A percentile compares a stretch with the other conserved stretches of the same genome.
These are phyloP conservation scores for Gephyroberyx darwinii DNA, from an alignment of 2,797 vertebrate species.

Conservation along the genomic window DNA sequence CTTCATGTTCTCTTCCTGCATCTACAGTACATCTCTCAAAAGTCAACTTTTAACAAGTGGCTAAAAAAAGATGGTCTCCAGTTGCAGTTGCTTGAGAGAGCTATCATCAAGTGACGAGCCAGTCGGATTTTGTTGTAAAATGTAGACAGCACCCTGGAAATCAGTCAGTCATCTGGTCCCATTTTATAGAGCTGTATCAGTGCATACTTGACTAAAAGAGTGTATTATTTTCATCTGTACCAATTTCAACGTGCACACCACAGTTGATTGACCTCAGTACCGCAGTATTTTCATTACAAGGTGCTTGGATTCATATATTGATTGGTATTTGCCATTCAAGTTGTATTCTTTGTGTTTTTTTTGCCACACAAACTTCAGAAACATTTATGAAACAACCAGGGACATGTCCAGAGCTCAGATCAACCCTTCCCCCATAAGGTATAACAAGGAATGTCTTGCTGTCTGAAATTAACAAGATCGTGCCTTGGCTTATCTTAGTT, in stretches of 20 bases:
- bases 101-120: slow-evolving; percentile 33
- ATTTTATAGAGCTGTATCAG: slow-evolving; percentile 28
- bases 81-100: slow-evolving; percentile 38
- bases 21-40: slow-evolving; percentile 28
- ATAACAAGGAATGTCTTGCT: slow-evolving; percentile 56
- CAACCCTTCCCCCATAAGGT: slow-evolving; percentile 42
- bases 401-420: slow-evolving; percentile 35
- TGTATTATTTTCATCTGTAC: slow-evolving; percentile 6
- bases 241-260: not conserved
- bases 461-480: slow-evolving; percentile 64
- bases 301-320: not conserved
- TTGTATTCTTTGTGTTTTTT: not conserved
- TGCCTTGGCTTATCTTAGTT: slow-evolving; percentile 69
- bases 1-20: not conserved
- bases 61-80: slow-evolving; percentile 42
- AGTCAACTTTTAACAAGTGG: slow-evolving; percentile 47
- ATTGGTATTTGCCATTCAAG: not conserved
- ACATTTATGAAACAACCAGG: not conserved
- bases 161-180: slow-evolving; percentile 17
- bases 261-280: not conserved
- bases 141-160: slow-evolving; percentile 19
- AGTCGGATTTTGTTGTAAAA: too few relatives aligned
- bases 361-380: too few relatives aligned
- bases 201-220: not conserved
- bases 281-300: not conserved